Base-by-base conservation (phyloP, 92 coral and sea anemone genomes). In the Muricea muricata region DNA sequence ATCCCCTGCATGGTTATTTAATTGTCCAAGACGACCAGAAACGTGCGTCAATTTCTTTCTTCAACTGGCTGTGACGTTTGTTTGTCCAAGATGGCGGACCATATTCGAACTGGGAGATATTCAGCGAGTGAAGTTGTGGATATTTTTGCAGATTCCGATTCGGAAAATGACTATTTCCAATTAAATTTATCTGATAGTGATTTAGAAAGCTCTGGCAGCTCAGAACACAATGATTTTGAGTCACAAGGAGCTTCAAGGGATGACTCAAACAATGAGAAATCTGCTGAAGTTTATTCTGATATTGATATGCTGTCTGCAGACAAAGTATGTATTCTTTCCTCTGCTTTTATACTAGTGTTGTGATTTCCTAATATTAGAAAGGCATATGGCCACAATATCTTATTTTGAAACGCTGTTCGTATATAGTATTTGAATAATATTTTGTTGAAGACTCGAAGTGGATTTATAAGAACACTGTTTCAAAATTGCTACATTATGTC, bases 101-200 rank as follows among this genome's bases (percentile, higher is more conserved):
- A n/a, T n/a, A n/a, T n/a, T n/a, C n/a, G n/a, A n/a, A n/a, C n/a
- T n/a, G n/a, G n/a, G n/a, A n/a, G n/a, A 13, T 20, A 20, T 32
- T 3, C 74, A 15, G 74, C 45, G 1, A 32, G 42, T 23, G 74
- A 67, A 67, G 74, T 67, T 67, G 41, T 28, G 2, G 40, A 67
- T 29, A 29, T 67, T 37, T 71, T 33, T 40, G 52, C 77, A 12
- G 77, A 71, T 33, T 71, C 77, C 3, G 77, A 71, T 29, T 71
- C 77, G 29, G 25, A 71, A 71, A 33, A 71, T 71, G 77, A 71
- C 29, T 32, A 67, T 67, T 67, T 67, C 32, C 42, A 30, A 3
- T 67, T 45, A 4, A 9, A 67, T 1, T 67, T 18, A 15, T 67
- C 42, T 1, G 74, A 67, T 67, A 67, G 21, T 17, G 42, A 67